Conservation (phyloP, 2,797 vertebrate species). For the Amphiprion clarkii region DNA sequence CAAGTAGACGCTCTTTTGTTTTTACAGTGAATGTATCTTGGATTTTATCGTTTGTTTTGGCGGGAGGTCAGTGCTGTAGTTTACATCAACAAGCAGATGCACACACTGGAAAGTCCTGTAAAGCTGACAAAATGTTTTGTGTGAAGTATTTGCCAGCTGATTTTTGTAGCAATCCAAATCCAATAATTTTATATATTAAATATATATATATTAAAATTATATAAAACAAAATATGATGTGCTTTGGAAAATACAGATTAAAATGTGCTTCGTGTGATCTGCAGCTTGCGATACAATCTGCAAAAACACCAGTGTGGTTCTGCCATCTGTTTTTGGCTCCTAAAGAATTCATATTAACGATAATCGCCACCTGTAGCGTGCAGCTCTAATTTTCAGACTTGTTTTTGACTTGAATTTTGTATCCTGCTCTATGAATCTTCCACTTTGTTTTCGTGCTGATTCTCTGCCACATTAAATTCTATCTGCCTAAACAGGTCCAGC, state of each 20-base stretch:
- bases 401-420: too few relatives aligned
- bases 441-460: not conserved
- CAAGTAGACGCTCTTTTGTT: not conserved
- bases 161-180: constrained; percentile 23
- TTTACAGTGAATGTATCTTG: not conserved
- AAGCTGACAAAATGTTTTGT: not conserved
- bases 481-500: not conserved
- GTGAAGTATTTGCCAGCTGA: not conserved
- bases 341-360: constrained; percentile 34
- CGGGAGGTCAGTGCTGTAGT: not conserved
- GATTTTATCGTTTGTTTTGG: not conserved
- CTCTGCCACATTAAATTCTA: not conserved
- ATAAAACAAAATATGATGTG: constrained; percentile 9
- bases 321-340: constrained; percentile 19
- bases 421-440: not conserved
- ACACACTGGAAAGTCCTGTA: not conserved
- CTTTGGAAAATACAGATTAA: constrained; percentile 46
- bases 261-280: constrained; percentile 17
- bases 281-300: constrained; percentile 30
- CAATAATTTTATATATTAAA: too few relatives aligned
- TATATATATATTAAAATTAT: constrained; percentile 1
- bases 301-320: constrained; percentile 14
- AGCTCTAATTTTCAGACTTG: not conserved
- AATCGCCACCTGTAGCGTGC: not conserved
- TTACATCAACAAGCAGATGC: not conserved